phyloP scores from a whole-genome alignment of 2,113 vertebrate genomes.

The Oryzias curvinotus region DNA sequence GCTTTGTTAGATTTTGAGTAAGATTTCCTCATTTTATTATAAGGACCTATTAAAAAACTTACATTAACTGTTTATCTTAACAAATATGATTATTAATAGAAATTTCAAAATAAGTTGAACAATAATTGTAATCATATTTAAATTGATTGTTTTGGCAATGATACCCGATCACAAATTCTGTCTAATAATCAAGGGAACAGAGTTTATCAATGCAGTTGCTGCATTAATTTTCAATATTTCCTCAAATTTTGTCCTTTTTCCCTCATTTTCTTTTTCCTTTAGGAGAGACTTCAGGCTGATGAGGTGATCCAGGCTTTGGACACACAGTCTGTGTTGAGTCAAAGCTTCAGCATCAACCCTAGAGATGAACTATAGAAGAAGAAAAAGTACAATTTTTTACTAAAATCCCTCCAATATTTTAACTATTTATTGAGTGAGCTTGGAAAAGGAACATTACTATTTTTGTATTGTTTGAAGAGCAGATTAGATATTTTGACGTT shows the following conservation, averaged over 20 bases:
- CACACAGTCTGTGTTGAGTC: conserved; percentile 72
- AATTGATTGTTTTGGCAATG: too few relatives aligned
- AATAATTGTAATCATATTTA: too few relatives aligned
- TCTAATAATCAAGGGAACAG: too few relatives aligned
- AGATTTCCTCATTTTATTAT: too few relatives aligned
- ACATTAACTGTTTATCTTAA: too few relatives aligned
- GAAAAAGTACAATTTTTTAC: conserved; percentile 18
- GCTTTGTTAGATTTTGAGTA: too few relatives aligned
- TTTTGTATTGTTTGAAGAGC: conserved; percentile 89
- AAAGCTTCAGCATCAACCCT: conserved; percentile 85
- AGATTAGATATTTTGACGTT: conserved; percentile 22
- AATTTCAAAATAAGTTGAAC: too few relatives aligned
- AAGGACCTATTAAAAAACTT: too few relatives aligned
- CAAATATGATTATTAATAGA: too few relatives aligned
- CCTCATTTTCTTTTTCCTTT: conserved; percentile 5
- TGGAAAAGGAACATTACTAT: conserved; percentile 87
- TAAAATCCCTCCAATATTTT: conserved; percentile 40
- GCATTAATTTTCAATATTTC: too few relatives aligned
- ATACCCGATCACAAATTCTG: too few relatives aligned
- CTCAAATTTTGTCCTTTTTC: not conserved
- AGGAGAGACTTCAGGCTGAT: conserved; percentile 95
- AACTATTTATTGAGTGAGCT: conserved; percentile 93
- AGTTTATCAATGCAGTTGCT: too few relatives aligned
- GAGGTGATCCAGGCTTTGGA: conserved; percentile 88
- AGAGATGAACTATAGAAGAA: conserved; percentile 88